Evolutionary conservation across 2,113 vertebrate genomes (phyloP).

Genomic region (Tyrannus savana): DNA sequence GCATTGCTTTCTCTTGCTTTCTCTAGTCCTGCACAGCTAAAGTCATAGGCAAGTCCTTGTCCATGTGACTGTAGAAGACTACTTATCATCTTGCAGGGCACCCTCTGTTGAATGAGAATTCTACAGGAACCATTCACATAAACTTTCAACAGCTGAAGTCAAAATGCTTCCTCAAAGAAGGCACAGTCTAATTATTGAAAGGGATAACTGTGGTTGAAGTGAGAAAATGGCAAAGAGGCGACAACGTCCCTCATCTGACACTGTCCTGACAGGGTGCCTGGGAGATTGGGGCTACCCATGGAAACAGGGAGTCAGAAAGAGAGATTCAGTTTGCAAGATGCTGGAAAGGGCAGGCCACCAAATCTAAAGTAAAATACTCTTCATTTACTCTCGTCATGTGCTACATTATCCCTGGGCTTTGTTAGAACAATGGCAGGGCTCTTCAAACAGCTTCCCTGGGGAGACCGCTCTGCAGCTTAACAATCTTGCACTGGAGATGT

Average conservation of each 20-base stretch:
- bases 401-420: neutral
- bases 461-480: slow-evolving; percentile 14
- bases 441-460: slow-evolving; percentile 35
- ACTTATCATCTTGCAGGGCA: neutral
- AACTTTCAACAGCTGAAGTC: neutral
- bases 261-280: neutral
- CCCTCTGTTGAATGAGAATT: neutral
- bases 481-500: slow-evolving; percentile 24
- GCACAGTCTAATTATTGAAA: neutral
- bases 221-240: neutral
- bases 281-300: neutral
- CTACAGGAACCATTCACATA: neutral
- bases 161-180: neutral
- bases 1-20: neutral
- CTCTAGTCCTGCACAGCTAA: neutral
- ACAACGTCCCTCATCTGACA: neutral
- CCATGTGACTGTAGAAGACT: neutral
- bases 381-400: neutral
- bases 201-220: accelerated
- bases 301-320: neutral
- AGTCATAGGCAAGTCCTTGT: neutral
- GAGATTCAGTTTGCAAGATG: neutral
- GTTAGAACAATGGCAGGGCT: slow-evolving; percentile 32
- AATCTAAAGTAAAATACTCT: neutral
- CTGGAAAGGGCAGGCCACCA: neutral